Evolutionary conservation across 1,140 invertebrate genomes (phyloP).

Genomic region (Vanessa atalanta): DNA sequence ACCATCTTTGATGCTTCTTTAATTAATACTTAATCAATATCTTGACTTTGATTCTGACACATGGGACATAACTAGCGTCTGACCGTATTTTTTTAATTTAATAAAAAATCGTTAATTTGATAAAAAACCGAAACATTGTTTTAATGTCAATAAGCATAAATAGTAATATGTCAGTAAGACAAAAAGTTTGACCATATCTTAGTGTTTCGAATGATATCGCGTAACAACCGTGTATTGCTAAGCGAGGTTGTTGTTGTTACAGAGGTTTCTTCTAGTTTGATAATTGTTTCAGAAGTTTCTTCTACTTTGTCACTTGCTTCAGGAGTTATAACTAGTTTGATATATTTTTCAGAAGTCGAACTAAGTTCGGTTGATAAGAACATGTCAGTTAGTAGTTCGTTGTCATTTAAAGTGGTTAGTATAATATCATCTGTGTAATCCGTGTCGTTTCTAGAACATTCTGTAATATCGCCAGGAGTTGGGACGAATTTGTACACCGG

Average conservation of each 20-base stretch:
- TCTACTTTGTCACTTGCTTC: too few relatives aligned
- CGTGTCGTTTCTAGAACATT: constrained; percentile 60
- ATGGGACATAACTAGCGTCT: too few relatives aligned
- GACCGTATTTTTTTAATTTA: too few relatives aligned
- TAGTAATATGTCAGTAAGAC: neutral
- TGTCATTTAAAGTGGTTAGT: neutral
- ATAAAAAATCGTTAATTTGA: too few relatives aligned
- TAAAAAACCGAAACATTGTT: too few relatives aligned
- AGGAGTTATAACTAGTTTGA: too few relatives aligned
- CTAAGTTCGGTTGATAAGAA: neutral
- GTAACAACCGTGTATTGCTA: neutral
- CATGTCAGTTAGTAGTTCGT: neutral
- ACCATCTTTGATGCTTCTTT: too few relatives aligned
- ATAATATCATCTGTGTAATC: constrained; percentile 40
- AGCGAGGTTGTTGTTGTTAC: neutral
- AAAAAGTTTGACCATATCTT: neutral
- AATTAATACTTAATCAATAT: too few relatives aligned
- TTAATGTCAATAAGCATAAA: too few relatives aligned
- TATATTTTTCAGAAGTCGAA: neutral
- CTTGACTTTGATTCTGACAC: too few relatives aligned
- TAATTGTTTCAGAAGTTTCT: neutral
- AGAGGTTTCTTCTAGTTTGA: neutral
- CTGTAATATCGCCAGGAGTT: constrained; percentile 57
- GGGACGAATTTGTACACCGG: constrained; percentile 44
- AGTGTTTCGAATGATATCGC: neutral